Evolutionary conservation across 2,888 invertebrate genomes (phyloP).

Genomic region (Encarsia formosa): DNA sequence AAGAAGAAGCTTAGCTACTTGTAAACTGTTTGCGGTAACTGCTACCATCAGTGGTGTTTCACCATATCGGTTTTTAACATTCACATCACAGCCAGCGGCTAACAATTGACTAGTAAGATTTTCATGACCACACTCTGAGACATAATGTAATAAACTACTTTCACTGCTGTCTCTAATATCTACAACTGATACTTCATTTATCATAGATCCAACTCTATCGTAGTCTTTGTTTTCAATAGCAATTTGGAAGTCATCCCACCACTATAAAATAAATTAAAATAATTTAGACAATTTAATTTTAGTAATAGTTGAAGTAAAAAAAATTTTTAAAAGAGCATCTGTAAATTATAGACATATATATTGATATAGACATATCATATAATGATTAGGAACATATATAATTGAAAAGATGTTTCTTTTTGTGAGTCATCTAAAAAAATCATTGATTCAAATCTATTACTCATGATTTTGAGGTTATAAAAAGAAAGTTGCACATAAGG

Average conservation of each 20-base stretch:
- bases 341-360: no score
- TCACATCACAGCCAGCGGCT: conserved; percentile 6
- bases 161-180: conserved; percentile 1
- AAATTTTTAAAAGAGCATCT: no score
- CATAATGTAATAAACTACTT: conserved; percentile 7
- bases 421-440: no score
- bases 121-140: conserved; percentile 3
- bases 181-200: conserved; percentile 7
- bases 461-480: no score
- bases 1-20: conserved; percentile 8
- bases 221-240: neutral
- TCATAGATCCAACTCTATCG: conserved; percentile 1
- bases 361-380: no score
- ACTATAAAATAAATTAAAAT: conserved; percentile 8
- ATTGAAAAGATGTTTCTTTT: no score
- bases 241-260: conserved; percentile 6
- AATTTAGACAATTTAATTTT: no score
- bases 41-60: conserved; percentile 11
- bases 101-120: neutral
- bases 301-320: no score
- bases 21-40: conserved; percentile 6
- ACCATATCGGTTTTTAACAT: conserved; percentile 10
- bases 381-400: no score
- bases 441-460: no score
- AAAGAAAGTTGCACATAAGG: no score